phyloP scores from a whole-genome alignment of 2,888 invertebrate species.

The Scaptomyza tumidula region DNA sequence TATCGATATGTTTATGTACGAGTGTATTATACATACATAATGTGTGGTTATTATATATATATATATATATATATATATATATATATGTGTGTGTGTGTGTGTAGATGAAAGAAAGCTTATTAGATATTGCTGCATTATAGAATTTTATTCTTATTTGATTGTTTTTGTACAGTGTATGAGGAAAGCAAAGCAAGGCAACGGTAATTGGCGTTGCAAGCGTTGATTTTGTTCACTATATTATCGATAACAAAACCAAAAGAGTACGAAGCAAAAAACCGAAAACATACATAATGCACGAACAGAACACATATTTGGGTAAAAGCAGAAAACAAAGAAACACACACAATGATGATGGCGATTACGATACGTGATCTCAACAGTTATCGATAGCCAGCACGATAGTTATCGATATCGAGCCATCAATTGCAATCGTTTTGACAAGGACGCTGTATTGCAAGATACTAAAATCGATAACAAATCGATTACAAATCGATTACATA shows the following conservation, averaged over 20 bases:
- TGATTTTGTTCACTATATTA: constrained; percentile 7
- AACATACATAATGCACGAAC: constrained; percentile 10
- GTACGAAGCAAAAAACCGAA: constrained; percentile 36
- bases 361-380: constrained; percentile 8
- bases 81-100: background rate
- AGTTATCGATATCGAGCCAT: constrained; percentile 4
- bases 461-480: constrained; percentile 10
- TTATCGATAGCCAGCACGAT: constrained; percentile 25
- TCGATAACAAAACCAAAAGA: constrained; percentile 40
- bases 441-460: constrained; percentile 3
- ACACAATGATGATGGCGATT: constrained; percentile 29
- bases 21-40: constrained; percentile 16
- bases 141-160: background rate
- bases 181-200: constrained; percentile 49
- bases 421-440: constrained; percentile 7
- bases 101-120: constrained; percentile 18
- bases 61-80: constrained; percentile 2
- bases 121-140: constrained; percentile 11
- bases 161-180: constrained; percentile 36
- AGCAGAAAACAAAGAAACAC: constrained; percentile 8
- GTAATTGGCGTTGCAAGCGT: constrained; percentile 37
- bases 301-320: constrained; percentile 4
- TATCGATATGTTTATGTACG: constrained; percentile 22
- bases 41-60: constrained; percentile 9
- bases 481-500: background rate